A percentile compares a stretch with the other conserved stretches of the same genome.
phyloP scores from a whole-genome alignment of 2,888 invertebrate genomes.

The Agrochola macilenta region DNA sequence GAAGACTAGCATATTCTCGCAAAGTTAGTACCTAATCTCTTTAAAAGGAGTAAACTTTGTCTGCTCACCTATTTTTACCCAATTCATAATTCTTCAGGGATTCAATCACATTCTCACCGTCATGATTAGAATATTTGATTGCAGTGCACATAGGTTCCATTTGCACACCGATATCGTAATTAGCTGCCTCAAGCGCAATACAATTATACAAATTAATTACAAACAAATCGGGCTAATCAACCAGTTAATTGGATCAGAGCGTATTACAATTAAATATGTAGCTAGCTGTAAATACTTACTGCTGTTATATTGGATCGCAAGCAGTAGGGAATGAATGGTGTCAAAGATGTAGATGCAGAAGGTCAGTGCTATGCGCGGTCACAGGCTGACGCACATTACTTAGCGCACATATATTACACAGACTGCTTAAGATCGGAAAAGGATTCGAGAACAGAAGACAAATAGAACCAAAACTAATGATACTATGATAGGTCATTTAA shows the following conservation, averaged over 20 bases:
- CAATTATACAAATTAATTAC: slow-evolving; percentile 57
- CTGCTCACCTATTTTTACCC: background rate
- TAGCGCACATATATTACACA: background rate
- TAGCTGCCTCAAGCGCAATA: slow-evolving; percentile 26
- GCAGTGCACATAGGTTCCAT: background rate
- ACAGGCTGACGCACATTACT: too few species aligned
- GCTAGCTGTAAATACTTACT: slow-evolving; percentile 55
- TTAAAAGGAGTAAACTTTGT: background rate
- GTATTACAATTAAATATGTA: slow-evolving; percentile 64
- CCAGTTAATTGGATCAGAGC: slow-evolving; percentile 61
- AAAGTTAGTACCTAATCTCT: background rate
- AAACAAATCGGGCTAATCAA: slow-evolving; percentile 64
- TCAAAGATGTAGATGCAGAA: slow-evolving; percentile 16
- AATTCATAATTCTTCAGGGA: background rate
- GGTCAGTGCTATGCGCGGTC: background rate
- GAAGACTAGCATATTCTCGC: background rate
- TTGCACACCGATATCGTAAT: slow-evolving; percentile 29
- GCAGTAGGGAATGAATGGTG: background rate
- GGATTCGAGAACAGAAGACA: background rate
- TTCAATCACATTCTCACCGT: background rate
- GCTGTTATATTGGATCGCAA: slow-evolving; percentile 41
- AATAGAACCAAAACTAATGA: background rate
- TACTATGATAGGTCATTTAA: background rate
- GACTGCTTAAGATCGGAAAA: background rate
- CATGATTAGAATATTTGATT: slow-evolving; percentile 16